phyloP scores from a whole-genome alignment of 92 coral and sea anemone genomes.

The Plumapathes pennacea region DNA sequence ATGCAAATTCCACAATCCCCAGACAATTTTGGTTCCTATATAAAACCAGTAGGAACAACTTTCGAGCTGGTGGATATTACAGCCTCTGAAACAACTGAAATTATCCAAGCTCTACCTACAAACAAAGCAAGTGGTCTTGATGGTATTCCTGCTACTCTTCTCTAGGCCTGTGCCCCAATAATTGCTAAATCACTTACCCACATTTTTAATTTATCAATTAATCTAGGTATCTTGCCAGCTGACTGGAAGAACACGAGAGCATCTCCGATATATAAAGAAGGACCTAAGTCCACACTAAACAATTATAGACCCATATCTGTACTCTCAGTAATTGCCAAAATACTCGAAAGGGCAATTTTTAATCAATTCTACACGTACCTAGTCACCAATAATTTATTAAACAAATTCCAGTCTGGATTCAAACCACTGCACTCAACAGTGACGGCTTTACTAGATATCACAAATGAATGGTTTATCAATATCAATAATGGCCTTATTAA shows the following conservation, averaged over 20 bases:
- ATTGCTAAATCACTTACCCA: slow-evolving; percentile 18
- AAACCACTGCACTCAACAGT: no score
- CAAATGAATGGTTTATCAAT: no score
- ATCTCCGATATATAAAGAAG: neutral
- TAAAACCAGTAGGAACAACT: slow-evolving; percentile 7
- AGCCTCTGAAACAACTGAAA: slow-evolving; percentile 9
- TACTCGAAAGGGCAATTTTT: no score
- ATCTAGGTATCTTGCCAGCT: no score
- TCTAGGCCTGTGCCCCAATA: slow-evolving; percentile 7
- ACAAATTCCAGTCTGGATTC: no score
- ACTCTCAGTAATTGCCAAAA: no score
- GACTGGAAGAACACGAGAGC: slow-evolving; percentile 5
- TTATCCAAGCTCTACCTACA: slow-evolving; percentile 9
- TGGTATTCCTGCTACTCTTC: slow-evolving; percentile 17
- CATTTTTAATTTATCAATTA: neutral
- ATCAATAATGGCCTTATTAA: no score
- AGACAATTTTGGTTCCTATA: slow-evolving; percentile 8
- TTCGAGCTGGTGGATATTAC: slow-evolving; percentile 18
- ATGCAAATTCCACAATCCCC: slow-evolving; percentile 23
- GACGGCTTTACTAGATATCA: no score
- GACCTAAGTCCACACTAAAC: no score
- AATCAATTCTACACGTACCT: no score
- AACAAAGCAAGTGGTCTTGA: slow-evolving; percentile 23
- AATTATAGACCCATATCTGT: no score
- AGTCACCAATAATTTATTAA: no score